Evolutionary conservation across 2,888 invertebrate species (phyloP).

Genomic region (Meta bourneti): DNA sequence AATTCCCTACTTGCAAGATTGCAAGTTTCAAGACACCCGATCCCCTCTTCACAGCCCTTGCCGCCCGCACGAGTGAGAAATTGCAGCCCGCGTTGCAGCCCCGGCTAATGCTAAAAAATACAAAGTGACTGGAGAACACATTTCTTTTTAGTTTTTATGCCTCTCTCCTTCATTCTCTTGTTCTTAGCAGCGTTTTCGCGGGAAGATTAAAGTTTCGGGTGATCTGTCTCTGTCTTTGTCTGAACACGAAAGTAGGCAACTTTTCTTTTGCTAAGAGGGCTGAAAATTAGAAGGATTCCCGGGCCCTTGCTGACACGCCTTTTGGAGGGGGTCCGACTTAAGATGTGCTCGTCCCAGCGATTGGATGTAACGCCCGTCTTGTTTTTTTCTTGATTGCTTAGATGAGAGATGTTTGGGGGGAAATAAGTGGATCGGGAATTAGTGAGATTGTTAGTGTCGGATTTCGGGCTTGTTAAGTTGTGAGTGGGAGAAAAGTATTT

Average conservation of each 20-base stretch:
- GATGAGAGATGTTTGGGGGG: background rate
- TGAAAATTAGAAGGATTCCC: conserved; percentile 58
- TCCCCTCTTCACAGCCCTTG: background rate
- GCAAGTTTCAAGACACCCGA: conserved; percentile 32
- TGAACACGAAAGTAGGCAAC: conserved; percentile 43
- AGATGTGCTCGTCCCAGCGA: background rate
- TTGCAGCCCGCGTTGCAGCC: conserved; percentile 25
- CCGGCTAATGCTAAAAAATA: conserved; percentile 64
- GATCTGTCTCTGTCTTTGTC: conserved; percentile 64
- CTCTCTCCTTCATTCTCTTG: conserved; percentile 8
- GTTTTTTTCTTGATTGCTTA: background rate
- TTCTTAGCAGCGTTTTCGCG: conserved; percentile 19
- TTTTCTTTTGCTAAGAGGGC: conserved; percentile 47
- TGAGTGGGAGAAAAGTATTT: background rate
- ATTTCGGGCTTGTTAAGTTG: conserved; percentile 16
- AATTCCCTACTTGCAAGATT: conserved; percentile 46
- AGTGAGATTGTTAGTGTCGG: conserved; percentile 6
- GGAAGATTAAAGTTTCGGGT: conserved; percentile 64
- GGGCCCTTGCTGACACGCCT: conserved; percentile 43
- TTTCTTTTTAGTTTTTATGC: conserved; percentile 5
- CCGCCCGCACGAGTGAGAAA: conserved; percentile 43
- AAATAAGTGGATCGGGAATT: conserved; percentile 1
- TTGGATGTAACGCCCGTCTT: background rate
- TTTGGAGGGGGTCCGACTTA: conserved; percentile 3
- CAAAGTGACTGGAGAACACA: conserved; percentile 55